Evolutionary conservation across 2,113 vertebrate genomes (phyloP).

Genomic region (Xiphias gladius): DNA sequence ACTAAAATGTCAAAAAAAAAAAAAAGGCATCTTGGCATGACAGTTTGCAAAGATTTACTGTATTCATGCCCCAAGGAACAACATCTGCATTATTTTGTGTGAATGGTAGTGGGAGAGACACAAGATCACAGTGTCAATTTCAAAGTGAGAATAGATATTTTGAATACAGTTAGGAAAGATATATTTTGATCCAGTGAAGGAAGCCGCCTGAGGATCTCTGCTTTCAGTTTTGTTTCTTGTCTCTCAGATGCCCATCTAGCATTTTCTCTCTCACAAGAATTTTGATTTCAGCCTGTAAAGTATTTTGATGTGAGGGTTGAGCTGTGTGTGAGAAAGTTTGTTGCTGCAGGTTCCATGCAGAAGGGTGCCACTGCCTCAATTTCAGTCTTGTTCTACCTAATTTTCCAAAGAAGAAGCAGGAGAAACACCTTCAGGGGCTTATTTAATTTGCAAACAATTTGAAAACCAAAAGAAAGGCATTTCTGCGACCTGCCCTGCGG

Average conservation of each 20-base stretch:
- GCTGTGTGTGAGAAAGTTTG: constrained; percentile 5
- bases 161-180: constrained; percentile 40
- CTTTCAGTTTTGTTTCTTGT: constrained; percentile 27
- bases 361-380: constrained; percentile 19
- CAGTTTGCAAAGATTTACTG: constrained; percentile 31
- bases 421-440: constrained; percentile 42
- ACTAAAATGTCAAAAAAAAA: constrained; percentile 58
- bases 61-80: constrained; percentile 52
- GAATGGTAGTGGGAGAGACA: constrained; percentile 30
- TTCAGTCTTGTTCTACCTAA: constrained; percentile 28
- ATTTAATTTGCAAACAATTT: constrained; percentile 77
- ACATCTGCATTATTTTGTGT: constrained; percentile 43
- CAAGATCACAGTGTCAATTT: constrained; percentile 52
- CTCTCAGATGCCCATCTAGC: constrained; percentile 35
- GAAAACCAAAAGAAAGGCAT: constrained; percentile 63
- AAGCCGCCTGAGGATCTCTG: constrained; percentile 44
- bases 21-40: constrained; percentile 33
- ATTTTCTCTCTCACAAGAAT: constrained; percentile 35
- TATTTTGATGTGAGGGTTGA: constrained; percentile 35
- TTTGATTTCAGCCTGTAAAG: constrained; percentile 25
- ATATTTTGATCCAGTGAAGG: constrained; percentile 61
- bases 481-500: constrained; percentile 48
- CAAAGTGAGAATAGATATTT: constrained; percentile 46
- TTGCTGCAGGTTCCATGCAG: constrained; percentile 31
- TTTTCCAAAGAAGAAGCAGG: constrained; percentile 47